Evolutionary conservation across 2,888 invertebrate genomes (phyloP).

Genomic region (Chrysotoxum bicinctum): DNA sequence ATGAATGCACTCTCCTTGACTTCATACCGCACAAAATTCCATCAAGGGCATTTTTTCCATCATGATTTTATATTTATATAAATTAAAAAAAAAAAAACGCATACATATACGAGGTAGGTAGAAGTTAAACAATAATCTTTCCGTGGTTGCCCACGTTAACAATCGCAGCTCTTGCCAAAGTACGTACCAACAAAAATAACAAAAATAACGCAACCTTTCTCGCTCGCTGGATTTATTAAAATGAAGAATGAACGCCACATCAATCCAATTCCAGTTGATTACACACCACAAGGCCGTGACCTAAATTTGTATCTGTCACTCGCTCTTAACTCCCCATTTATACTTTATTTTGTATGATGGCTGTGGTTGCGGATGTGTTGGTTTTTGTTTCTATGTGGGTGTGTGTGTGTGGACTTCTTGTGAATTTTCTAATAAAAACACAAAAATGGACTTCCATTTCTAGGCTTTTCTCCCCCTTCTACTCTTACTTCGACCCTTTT

Average conservation of each 20-base stretch:
- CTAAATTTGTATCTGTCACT: conserved; percentile 62
- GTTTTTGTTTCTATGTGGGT: neutral
- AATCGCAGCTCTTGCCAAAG: conserved; percentile 28
- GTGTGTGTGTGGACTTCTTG: neutral
- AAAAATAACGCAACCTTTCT: neutral
- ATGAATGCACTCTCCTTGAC: conserved; percentile 31
- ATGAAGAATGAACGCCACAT: conserved; percentile 53
- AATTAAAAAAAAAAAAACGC: neutral
- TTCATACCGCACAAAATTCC: neutral
- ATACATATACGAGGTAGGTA: neutral
- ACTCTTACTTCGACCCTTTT: conserved; percentile 8
- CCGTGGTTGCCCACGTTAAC: conserved; percentile 35
- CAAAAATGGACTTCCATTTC: conserved; percentile 16
- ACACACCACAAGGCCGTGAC: conserved; percentile 62
- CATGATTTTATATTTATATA: conserved; percentile 13
- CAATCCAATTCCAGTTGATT: conserved; percentile 68
- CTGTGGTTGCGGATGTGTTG: neutral
- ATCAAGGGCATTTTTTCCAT: conserved; percentile 22
- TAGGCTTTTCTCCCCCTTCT: neutral
- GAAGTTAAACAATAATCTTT: conserved; percentile 19
- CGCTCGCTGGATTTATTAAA: conserved; percentile 41
- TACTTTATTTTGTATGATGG: neutral
- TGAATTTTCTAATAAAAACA: neutral
- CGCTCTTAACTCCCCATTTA: conserved; percentile 17
- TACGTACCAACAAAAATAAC: neutral